Evolutionary conservation across 2,113 vertebrate species (phyloP), one percentile per base, ranked within the genome.

Genomic region (Pollachius pollachius): DNA sequence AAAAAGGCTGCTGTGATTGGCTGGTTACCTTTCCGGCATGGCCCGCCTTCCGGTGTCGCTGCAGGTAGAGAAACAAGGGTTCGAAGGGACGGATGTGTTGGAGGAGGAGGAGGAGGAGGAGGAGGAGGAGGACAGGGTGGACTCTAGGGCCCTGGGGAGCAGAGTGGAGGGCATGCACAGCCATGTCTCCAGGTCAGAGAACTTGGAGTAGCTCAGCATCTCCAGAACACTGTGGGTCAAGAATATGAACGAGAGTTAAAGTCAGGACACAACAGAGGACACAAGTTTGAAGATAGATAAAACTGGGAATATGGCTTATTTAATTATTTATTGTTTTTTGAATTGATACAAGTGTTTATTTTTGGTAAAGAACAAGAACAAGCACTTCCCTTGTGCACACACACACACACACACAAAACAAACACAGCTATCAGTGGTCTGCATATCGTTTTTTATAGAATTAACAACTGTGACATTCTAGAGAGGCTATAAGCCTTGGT

Each of bases 171-270:
- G 93, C 91, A 91, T 93, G 13, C 93, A 94, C n/a, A 94, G 84
- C 93, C 92, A 94, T 17, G 90, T 89, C 84, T 94, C 93, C 86
- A 94, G 81, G 82, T 92, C 89, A 0, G 86, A 88, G 76, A 91
- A 92, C 85, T 92, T 93, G 13, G 92, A 92, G 84, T 85, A 91
- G 71, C 91, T 93, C 78, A 94, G 79, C 93, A 94, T 94, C 89
- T 93, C 91, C 83, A 94, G 86, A 25, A 94, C 87, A 18, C 93
- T 94, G 85, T 2, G 16, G 62, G 63, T 34, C 30, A 52, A 71
- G 37, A 62, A 64, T 62, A 74, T 37, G 52, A 15, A 73, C 27
- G 17, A 57, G 41, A 21, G 5, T 9, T 2, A 13, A 48, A 48
- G 41, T 48, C 41, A 48, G 41, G 41, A 48, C 41, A 48, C 41